A percentile compares a stretch with the other conserved stretches of the same genome.
Evolutionary conservation across 2,888 invertebrate species (phyloP).

Genomic region (Watsonalla cultraria): DNA sequence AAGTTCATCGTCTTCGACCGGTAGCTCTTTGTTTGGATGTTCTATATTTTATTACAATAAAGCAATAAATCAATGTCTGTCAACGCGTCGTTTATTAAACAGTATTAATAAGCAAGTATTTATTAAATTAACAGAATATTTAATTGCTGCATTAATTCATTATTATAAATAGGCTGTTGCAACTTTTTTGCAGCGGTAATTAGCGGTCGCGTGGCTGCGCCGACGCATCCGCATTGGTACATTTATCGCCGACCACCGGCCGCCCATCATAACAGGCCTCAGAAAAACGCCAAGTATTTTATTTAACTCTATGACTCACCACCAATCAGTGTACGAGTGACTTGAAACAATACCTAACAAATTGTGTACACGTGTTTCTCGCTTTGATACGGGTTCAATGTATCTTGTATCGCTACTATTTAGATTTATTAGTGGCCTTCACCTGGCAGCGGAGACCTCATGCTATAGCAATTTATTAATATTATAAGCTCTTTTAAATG

Average conservation of each 20-base stretch:
- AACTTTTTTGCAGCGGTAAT: constrained; percentile 13
- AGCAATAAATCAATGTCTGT: no score
- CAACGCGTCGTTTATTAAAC: no score
- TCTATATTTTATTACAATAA: no score
- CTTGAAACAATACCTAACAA: constrained; percentile 36
- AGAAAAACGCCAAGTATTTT: constrained; percentile 41
- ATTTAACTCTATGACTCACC: constrained; percentile 48
- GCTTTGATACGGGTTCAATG: constrained; percentile 22
- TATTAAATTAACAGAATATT: no score
- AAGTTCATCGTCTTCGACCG: no score
- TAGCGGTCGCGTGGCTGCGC: constrained; percentile 44
- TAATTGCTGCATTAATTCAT: neutral
- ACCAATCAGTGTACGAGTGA: constrained; percentile 17
- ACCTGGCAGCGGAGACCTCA: constrained; percentile 17
- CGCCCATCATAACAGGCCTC: constrained; percentile 50
- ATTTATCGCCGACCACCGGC: constrained; percentile 48
- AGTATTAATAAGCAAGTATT: no score
- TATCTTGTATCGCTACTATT: constrained; percentile 21
- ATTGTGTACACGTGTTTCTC: constrained; percentile 23
- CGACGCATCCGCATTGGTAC: constrained; percentile 46
- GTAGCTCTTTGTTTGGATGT: no score
- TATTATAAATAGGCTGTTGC: neutral
- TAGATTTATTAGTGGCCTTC: constrained; percentile 28
- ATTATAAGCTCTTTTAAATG: no score
- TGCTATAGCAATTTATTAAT: no score